These are phyloP conservation scores for Polydrusus pterygomalis DNA, from an alignment of 2,888 invertebrate genomes.

Conservation along the genomic window DNA sequence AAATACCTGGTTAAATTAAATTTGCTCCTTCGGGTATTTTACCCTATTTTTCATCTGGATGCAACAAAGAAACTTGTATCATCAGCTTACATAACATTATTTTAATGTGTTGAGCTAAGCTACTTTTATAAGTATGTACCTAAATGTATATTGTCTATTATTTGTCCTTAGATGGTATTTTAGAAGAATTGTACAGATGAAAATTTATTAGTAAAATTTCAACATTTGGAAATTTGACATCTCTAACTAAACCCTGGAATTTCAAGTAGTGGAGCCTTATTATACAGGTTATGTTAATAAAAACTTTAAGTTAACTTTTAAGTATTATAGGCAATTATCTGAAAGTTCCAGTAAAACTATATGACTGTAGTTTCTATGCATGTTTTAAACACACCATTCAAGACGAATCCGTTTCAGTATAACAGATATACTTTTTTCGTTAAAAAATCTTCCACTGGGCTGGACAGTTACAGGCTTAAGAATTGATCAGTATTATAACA, in stretches of 20 bases:
- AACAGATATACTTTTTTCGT: constrained; percentile 5
- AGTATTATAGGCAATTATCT: constrained; percentile 49
- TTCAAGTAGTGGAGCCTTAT: constrained; percentile 46
- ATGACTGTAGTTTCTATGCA: constrained; percentile 53
- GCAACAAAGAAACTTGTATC: constrained; percentile 20
- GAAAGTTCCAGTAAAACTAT: constrained; percentile 51
- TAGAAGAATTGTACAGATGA: constrained; percentile 37
- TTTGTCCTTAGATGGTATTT: constrained; percentile 32
- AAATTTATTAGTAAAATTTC: constrained; percentile 26
- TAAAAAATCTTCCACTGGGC: constrained; percentile 21
- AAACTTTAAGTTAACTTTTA: constrained; percentile 38
- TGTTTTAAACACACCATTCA: constrained; percentile 34
- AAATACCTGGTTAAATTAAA: not conserved
- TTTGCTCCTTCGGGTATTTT: not conserved
- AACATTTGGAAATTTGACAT: constrained; percentile 49
- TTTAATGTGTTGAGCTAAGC: constrained; percentile 23
- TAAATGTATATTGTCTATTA: constrained; percentile 28
- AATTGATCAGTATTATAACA: constrained; percentile 51
- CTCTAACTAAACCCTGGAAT: constrained; percentile 49
- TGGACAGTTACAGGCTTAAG: constrained; percentile 42
- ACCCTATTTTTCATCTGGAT: not conserved
- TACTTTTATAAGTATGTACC: constrained; percentile 32
- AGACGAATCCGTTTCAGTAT: constrained; percentile 36
- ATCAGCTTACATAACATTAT: constrained; percentile 13
- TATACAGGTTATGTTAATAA: constrained; percentile 30